Evolutionary conservation across 2,797 vertebrate genomes (phyloP), one percentile per base, ranked within the genome.

Genomic region (Cheirogaleus major): DNA sequence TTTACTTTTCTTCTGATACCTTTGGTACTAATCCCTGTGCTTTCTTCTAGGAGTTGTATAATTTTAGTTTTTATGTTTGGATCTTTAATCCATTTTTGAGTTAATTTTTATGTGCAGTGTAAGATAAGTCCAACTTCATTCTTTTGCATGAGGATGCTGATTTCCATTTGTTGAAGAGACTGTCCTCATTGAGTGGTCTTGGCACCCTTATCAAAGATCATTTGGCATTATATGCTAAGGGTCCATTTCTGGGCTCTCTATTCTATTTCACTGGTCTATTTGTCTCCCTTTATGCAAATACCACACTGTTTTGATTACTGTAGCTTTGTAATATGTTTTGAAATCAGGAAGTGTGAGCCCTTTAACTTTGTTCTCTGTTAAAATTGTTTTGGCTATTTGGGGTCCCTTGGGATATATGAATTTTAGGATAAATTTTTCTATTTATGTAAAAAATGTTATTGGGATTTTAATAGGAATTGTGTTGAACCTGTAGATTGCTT

Each of bases 391-490:
- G 41, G 11, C 38, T 86, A 2, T 92, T 81, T 55, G 25, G 12
- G 18, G 2, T 70, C 45, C 57, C 41, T 94, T 89, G 25, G 80
- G n/a, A 69, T 65, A 43, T 70, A 50, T 72, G 25, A 93, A 85
- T 92, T 95, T 94, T 92, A 89, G 67, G 72, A 48, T 89, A 50
- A 41, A 57, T 80, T 96, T 94, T 94, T 92, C 32, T 88, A 23
- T 45, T 83, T 70, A 17, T 89, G 9, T 9, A n/a, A 55, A 80
- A 93, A 75, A 75, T 15, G 10, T n/a, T 30, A 8, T 80, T 69
- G 85, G 43, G 11, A 92, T 92, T 92, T 91, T 89, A 48, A 52
- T 59, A 81, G 25, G 22, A 22, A 80, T 89, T 89, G 4, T 10
- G 79, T 43, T 91, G 57, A 73, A 32, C 79, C 67, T 89, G 7